These are phyloP conservation scores for Chloroceryle aenea DNA, from an alignment of 2,113 vertebrate genomes.

Conservation along the genomic window DNA sequence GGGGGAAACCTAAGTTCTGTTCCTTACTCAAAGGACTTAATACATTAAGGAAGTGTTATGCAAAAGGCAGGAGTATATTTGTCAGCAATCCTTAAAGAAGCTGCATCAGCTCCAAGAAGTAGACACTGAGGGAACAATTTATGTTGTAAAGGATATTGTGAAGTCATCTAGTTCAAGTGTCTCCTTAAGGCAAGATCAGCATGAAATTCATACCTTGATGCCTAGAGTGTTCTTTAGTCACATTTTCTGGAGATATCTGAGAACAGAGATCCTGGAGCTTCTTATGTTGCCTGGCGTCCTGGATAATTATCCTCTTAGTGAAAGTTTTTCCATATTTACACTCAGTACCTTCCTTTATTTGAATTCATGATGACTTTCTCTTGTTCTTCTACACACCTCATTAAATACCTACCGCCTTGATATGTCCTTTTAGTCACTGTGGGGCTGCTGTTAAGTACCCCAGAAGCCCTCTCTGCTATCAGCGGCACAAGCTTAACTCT, in stretches of 20 bases:
- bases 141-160: too few species aligned
- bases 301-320: background rate
- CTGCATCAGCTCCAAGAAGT: background rate
- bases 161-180: background rate
- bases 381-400: background rate
- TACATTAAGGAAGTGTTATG: background rate
- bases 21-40: background rate
- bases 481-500: background rate
- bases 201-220: background rate
- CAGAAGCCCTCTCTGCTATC: background rate
- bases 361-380: background rate
- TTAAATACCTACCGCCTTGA: background rate
- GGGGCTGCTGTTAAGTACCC: background rate
- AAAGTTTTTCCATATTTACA: background rate
- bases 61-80: background rate
- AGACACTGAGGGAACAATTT: background rate
- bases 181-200: background rate
- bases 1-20: background rate
- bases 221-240: background rate
- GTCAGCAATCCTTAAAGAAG: background rate
- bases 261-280: background rate
- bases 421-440: rapidly evolving
- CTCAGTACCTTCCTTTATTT: background rate
- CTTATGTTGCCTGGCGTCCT: background rate
- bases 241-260: background rate